Percentiles rank a stretch among this genome's conserved stretches.
Evolutionary conservation across 2,797 vertebrate genomes (phyloP).

Genomic region (Pristis pectinata): DNA sequence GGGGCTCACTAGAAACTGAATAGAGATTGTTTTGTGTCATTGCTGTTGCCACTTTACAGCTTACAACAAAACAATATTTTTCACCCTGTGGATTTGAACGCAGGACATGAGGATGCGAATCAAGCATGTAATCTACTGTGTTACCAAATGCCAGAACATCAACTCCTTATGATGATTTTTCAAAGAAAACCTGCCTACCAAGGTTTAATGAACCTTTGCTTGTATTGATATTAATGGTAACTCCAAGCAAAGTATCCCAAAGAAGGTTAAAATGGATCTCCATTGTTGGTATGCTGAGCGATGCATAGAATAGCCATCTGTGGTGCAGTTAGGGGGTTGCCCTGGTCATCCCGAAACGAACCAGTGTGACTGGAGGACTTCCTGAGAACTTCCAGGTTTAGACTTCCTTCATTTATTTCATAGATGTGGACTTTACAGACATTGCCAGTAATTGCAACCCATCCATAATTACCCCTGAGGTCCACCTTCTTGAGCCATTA

Average conservation of each 20-base stretch:
- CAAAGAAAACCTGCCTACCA: neutral
- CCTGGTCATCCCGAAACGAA: neutral
- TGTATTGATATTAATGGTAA: neutral
- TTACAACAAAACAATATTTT: neutral
- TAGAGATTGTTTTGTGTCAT: neutral
- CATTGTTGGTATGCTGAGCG: neutral
- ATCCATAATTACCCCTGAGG: too few relatives aligned
- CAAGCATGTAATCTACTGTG: neutral
- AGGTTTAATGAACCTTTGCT: neutral
- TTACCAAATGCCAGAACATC: neutral
- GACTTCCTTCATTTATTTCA: too few relatives aligned
- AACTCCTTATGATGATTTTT: neutral
- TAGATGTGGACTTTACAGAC: too few relatives aligned
- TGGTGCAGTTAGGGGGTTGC: too few relatives aligned
- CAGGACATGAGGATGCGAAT: neutral
- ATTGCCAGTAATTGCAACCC: too few relatives aligned
- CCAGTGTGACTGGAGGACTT: neutral
- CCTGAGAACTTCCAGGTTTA: too few relatives aligned
- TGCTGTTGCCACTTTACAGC: neutral
- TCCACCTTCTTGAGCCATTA: too few relatives aligned
- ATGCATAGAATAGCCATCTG: neutral
- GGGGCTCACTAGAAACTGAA: neutral
- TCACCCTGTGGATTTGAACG: neutral
- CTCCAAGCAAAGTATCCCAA: neutral
- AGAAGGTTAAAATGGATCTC: neutral